Base-by-base conservation (phyloP, 2,113 vertebrate species). In the Oncorhynchus tshawytscha region DNA sequence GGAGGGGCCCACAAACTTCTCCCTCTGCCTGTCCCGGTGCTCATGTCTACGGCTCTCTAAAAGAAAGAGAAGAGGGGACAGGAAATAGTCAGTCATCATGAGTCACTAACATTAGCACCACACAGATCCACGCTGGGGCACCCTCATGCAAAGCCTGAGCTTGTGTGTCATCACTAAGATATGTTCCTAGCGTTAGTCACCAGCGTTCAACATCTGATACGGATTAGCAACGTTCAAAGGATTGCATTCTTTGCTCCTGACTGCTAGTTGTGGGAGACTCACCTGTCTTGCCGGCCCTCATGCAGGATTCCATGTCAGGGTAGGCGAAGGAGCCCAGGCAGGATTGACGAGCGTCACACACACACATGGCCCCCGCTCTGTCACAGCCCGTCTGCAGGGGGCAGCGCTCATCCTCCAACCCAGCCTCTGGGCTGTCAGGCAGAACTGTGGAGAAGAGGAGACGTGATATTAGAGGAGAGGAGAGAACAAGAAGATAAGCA, bases 301-400 rank as follows among this genome's bases (percentile, higher is more conserved):
- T 77, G 67, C 94, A 94, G 13, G 81, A 81, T 74, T 93, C 93
- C 73, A 86, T 91, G 84, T 93, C 84, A 1, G 90, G 83, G 82
- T 84, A 93, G 59, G 80, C 73, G 74, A 93, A 94, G 3, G 88
- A 90, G 73, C 77, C 79, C 74, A 92, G 72, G 80, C 93, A 94
- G 66, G 93, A 90, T 81, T 84, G 91, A 60, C 83, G 90, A 71
- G 90, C 88, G 25, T 91, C 92, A 22, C 94, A 94, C 78, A 92
- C 84, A 59, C 93, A 94, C 82, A 89, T 82, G 16, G 78, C 89
- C 62, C 83, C 89, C 1, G 86, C 86, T 76, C 70, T 87, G 77
- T 93, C 88, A 9, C 94, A 94, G 57, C 94, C 94, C 1, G 87
- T 90, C 78, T 90, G 81, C 79, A 93, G 83, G 4, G 92, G 93